phyloP scores from a whole-genome alignment of 2,888 invertebrate genomes.

The Cynaeus angustus region DNA sequence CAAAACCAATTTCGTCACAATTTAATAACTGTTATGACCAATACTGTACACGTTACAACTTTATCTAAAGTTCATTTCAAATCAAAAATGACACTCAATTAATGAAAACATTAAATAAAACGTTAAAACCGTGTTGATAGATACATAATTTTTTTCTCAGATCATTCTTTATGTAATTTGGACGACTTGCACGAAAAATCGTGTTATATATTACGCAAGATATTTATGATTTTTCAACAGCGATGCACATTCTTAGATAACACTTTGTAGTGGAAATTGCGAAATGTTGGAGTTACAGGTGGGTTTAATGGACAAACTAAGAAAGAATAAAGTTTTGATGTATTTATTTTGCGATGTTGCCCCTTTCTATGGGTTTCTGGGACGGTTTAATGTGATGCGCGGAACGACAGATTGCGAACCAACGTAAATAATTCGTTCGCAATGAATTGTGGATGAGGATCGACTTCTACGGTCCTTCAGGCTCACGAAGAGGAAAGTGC shows the following conservation, averaged over 20 bases:
- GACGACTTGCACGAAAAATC: conserved; percentile 11
- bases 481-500: not conserved
- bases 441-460: conserved; percentile 45
- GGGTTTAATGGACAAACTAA: not conserved
- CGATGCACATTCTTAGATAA: not conserved
- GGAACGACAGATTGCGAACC: conserved; percentile 45
- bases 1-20: conserved; percentile 30
- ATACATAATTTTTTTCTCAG: not conserved
- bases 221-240: not conserved
- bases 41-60: not conserved
- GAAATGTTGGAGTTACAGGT: not conserved
- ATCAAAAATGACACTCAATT: not conserved
- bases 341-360: too few relatives aligned
- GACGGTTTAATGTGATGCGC: conserved; percentile 35
- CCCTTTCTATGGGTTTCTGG: not conserved
- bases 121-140: not conserved
- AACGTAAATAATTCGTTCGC: conserved; percentile 42
- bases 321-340: too few relatives aligned
- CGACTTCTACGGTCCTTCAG: conserved; percentile 30
- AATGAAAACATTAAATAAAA: not conserved
- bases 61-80: too few relatives aligned
- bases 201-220: conserved; percentile 4
- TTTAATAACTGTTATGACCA: conserved; percentile 4
- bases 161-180: conserved; percentile 1
- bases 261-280: not conserved